Evolutionary conservation across 2,888 invertebrate species (phyloP), one percentile per base, ranked within the genome.

Genomic region (Metellina segmentata): DNA sequence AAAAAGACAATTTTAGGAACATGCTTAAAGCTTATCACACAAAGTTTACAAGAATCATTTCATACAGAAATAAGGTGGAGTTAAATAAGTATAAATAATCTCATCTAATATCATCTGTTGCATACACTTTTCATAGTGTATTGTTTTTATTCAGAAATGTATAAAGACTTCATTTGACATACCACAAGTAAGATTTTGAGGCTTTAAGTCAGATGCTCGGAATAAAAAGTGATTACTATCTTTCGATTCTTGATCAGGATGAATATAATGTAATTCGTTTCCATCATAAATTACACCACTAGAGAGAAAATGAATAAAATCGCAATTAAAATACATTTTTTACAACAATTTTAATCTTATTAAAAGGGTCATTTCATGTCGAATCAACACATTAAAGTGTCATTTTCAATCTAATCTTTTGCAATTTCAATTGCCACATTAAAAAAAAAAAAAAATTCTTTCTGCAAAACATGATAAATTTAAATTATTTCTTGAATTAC

Each of bases 221-320:
- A 97, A 97, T 34, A 97, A 93, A 94, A 96, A 96, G 95, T 97
- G 97, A 7, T 94, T 94, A 0, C 96, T 95, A 91, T 95, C 95
- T 19, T 83, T 79, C 16, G 86, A 75, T n/a, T 51, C 70, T 13
- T 61, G 71, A 49, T 90, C 94, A 90, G 95, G 95, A 93, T 96
- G 96, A 86, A 98, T 96, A 94, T 98, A 97, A 95, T 97, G 97
- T 95, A 97, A 96, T 92, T 96, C 96, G 92, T 96, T 94, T 53
- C 98, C 98, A 94, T 98, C 98, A 94, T 96, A 97, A 93, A 98
- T 96, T 92, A 97, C 96, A 8, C 98, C 98, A 83, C 97, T 96
- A 72, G 97, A n/a, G n/a, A n/a, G n/a, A 89, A 75, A 78, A 72
- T 61, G 11, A 8, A 61, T 9, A 61, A 61, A 61, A 61, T 61